Evolutionary conservation across 2,888 invertebrate species (phyloP), one percentile per base, ranked within the genome.

Genomic region (Stenchaetothrips biformis): DNA sequence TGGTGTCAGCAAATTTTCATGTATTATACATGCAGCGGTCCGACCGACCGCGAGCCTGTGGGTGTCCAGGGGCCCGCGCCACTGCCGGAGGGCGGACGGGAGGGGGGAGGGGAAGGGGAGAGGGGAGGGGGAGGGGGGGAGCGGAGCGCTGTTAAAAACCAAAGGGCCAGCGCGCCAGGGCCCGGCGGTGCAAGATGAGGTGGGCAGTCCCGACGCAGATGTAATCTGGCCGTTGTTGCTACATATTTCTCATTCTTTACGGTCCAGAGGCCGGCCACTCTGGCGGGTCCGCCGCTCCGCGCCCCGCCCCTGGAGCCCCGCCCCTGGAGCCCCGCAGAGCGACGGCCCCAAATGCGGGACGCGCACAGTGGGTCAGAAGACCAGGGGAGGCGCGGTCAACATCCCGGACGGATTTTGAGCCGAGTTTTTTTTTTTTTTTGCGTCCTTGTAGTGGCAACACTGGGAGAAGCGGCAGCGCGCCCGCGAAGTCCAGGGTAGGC

Each of bases 1-100:
- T 74, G 67, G 67, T 74, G 67, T 74, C 67, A 74, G 67, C 67
- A 74, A 74, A 74, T 74, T 74, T 74, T 74, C 67, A 74, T 74
- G 67, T 74, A 74, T 74, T 74, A 74, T 74, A 74, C 67, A 74
- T 74, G 67, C 67, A 74, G 67, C 25, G 67, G 67, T 11, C 21
- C 21, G 67, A 74, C 67, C 25, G 67, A 74, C 67, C 25, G 67
- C 67, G 67, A 74, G 67, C 13, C 59, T 13, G 59, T 59, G 59
- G 59, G 59, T 59, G 59, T 59, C 59, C 59, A 13, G 59, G 59
- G 59, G 59, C 59, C 59, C 18, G 59, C 18, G 37, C 37, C 37
- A 37, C 37, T 9, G 59, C 18, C 59, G 59, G 37, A 37, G 37
- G 37, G 37, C 53, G 4, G 11, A 13, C 8, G 53, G 53, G 53